phyloP scores from a whole-genome alignment of 2,113 vertebrate genomes.

The Morone chrysops region DNA sequence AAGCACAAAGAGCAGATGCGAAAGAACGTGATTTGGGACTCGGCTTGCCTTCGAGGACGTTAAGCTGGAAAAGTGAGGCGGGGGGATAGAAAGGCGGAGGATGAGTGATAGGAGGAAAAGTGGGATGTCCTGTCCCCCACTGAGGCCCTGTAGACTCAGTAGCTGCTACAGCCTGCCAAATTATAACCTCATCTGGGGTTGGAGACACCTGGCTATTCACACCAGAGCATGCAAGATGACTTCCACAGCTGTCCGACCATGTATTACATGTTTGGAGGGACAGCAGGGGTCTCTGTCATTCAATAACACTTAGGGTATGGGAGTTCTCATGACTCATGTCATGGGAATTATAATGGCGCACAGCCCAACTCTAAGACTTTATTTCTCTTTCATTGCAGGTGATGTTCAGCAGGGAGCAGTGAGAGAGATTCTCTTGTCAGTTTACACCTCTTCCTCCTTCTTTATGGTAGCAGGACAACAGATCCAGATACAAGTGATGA shows the following conservation, averaged over 20 bases:
- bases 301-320: constrained; percentile 68
- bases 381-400: constrained; percentile 71
- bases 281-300: constrained; percentile 77
- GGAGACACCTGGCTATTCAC: constrained; percentile 79
- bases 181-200: constrained; percentile 79
- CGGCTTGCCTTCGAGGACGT: constrained; percentile 30
- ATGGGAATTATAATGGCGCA: constrained; percentile 60
- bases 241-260: constrained; percentile 76
- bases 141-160: constrained; percentile 74
- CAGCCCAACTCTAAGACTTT: constrained; percentile 60
- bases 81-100: constrained; percentile 33
- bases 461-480: constrained; percentile 18
- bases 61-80: constrained; percentile 51
- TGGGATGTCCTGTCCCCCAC: constrained; percentile 68
- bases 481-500: constrained; percentile 16
- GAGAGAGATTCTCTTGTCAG: constrained; percentile 45
- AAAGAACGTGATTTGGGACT: constrained; percentile 29
- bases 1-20: neutral
- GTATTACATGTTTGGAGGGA: constrained; percentile 78
- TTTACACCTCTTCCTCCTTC: constrained; percentile 9
- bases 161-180: constrained; percentile 77
- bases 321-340: constrained; percentile 72
- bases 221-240: constrained; percentile 70
- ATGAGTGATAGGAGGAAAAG: constrained; percentile 76
- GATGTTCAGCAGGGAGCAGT: constrained; percentile 62